phyloP scores from a whole-genome alignment of 2,113 vertebrate genomes.

The Dipodomys merriami region DNA sequence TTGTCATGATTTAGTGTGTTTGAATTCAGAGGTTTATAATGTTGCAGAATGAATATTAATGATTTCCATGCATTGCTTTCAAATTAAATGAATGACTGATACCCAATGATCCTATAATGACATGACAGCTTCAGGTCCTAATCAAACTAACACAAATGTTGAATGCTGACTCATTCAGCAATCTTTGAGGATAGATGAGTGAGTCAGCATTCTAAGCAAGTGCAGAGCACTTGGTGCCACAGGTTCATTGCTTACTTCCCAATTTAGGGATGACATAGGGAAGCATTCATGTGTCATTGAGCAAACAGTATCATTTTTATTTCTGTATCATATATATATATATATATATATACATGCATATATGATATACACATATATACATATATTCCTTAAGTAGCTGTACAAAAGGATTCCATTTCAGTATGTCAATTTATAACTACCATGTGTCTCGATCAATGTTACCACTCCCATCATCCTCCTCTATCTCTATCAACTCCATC shows the following conservation, averaged over 20 bases:
- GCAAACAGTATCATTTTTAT: constrained; percentile 37
- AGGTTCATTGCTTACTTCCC: neutral
- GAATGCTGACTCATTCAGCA: neutral
- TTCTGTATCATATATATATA: constrained; percentile 14
- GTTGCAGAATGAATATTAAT: neutral
- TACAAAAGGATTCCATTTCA: too few relatives aligned
- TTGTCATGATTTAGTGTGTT: constrained; percentile 13
- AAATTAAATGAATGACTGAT: neutral
- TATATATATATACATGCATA: too few relatives aligned
- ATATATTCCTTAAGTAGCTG: too few relatives aligned
- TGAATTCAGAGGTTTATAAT: neutral
- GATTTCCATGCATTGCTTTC: neutral
- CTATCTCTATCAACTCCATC: too few relatives aligned
- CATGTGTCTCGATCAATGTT: too few relatives aligned
- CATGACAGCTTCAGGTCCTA: neutral
- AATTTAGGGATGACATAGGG: neutral
- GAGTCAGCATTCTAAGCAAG: neutral
- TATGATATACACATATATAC: too few relatives aligned
- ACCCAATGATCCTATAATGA: neutral
- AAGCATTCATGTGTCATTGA: constrained; percentile 32
- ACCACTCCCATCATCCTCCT: too few relatives aligned
- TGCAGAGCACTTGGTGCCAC: neutral
- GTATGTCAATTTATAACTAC: too few relatives aligned
- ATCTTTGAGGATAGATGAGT: neutral
- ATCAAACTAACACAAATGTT: neutral